Conservation (phyloP, 2,888 invertebrate genomes). For the Cephus nigrinus region DNA sequence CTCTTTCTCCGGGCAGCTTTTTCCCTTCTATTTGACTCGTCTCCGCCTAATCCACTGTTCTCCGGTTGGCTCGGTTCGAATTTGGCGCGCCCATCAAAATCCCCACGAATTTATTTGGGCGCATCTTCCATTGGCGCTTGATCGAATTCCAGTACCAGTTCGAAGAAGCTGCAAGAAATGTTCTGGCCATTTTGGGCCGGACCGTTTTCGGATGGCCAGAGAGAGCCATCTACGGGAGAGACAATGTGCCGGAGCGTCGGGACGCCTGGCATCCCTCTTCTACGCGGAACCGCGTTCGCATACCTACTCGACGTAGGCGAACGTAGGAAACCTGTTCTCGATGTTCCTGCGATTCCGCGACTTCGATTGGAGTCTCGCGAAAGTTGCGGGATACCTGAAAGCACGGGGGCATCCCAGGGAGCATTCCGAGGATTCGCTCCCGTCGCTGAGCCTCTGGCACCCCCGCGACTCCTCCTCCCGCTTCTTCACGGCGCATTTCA, state of each 20-base stretch:
- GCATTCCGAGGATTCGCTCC: neutral
- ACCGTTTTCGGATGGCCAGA: neutral
- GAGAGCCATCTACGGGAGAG: neutral
- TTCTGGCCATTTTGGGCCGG: neutral
- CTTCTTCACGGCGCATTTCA: neutral
- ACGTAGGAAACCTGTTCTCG: neutral
- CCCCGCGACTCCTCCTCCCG: neutral
- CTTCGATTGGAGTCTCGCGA: neutral
- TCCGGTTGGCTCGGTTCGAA: neutral
- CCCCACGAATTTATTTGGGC: neutral
- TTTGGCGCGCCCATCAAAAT: neutral
- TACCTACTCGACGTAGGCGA: neutral
- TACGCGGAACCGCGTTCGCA: neutral
- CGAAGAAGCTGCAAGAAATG: neutral
- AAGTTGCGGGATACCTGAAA: neutral
- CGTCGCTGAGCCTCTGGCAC: neutral
- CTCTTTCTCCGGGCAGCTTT: slow-evolving; percentile 13
- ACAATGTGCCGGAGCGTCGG: neutral
- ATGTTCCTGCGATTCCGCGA: neutral
- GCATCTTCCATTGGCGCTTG: neutral
- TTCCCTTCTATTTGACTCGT: slow-evolving; percentile 10
- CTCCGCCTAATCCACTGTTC: neutral
- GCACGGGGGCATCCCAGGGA: neutral
- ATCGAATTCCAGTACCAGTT: neutral
- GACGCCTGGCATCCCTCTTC: neutral